These are phyloP conservation scores for Hirtodrosophila alboralis DNA, from an alignment of 2,888 invertebrate species.

Conservation along the genomic window DNA sequence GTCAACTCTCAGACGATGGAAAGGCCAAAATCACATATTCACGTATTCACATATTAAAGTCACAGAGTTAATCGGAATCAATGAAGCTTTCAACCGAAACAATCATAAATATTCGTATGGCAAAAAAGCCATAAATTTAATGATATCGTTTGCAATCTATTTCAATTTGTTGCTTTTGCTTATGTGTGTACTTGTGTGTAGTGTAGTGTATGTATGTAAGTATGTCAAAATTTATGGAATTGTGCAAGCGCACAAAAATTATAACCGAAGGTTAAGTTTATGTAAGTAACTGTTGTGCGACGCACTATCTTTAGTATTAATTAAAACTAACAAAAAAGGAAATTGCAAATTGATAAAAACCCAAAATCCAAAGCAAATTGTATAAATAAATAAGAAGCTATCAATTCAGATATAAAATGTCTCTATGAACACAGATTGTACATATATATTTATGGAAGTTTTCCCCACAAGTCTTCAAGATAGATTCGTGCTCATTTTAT, in stretches of 20 bases:
- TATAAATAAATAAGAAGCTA: constrained; percentile 30
- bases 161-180: constrained; percentile 54
- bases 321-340: constrained; percentile 71
- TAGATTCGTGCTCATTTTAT: constrained; percentile 9
- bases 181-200: constrained; percentile 2
- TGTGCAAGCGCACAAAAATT: constrained; percentile 61
- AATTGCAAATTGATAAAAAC: constrained; percentile 72
- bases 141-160: constrained; percentile 63
- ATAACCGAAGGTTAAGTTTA: constrained; percentile 57
- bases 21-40: constrained; percentile 41
- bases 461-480: too few species aligned
- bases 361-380: constrained; percentile 27
- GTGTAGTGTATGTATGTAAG: constrained; percentile 35
- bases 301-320: constrained; percentile 76
- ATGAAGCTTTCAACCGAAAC: constrained; percentile 23
- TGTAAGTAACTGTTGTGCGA: constrained; percentile 52
- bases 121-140: constrained; percentile 62
- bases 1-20: constrained; percentile 39
- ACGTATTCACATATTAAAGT: constrained; percentile 7
- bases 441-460: not conserved
- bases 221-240: constrained; percentile 68
- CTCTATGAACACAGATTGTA: too few species aligned
- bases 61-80: constrained; percentile 26
- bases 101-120: constrained; percentile 61
- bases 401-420: constrained; percentile 20